A percentile compares a stretch with the other conserved stretches of the same genome.
These are phyloP conservation scores for Papilio protenor DNA, from an alignment of 2,888 invertebrate species.

Conservation along the genomic window DNA sequence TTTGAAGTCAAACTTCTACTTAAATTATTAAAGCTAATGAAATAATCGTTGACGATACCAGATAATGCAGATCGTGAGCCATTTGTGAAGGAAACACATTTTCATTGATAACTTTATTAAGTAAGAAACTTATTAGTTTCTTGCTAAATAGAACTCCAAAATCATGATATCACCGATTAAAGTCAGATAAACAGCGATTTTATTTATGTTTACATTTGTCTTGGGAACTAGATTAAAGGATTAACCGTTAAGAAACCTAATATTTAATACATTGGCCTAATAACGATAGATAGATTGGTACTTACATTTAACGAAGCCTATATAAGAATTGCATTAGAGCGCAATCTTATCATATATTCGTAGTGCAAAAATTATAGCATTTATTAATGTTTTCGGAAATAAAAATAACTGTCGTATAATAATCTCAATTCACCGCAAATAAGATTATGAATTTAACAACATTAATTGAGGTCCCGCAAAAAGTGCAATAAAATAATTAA, in stretches of 20 bases:
- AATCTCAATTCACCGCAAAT: not conserved
- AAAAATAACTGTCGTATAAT: not conserved
- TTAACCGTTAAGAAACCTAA: too few species aligned
- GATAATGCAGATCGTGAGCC: not conserved
- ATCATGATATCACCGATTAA: conserved; percentile 38
- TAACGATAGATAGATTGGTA: not conserved
- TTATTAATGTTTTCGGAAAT: not conserved
- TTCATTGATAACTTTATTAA: not conserved
- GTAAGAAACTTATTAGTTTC: not conserved
- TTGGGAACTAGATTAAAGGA: not conserved
- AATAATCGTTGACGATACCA: not conserved
- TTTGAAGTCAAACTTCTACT: not conserved
- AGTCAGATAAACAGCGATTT: conserved; percentile 37
- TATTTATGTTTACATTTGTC: conserved; percentile 42
- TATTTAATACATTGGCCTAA: not conserved
- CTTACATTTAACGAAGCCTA: not conserved
- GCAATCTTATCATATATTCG: not conserved
- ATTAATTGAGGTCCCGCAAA: not conserved
- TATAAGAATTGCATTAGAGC: not conserved
- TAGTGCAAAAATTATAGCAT: not conserved
- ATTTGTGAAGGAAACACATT: not conserved
- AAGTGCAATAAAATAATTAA: not conserved
- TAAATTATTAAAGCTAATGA: not conserved
- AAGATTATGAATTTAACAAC: not conserved
- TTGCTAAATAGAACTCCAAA: conserved; percentile 30